Conservation (phyloP, 2,888 invertebrate species). For the Cistogaster globosa region DNA sequence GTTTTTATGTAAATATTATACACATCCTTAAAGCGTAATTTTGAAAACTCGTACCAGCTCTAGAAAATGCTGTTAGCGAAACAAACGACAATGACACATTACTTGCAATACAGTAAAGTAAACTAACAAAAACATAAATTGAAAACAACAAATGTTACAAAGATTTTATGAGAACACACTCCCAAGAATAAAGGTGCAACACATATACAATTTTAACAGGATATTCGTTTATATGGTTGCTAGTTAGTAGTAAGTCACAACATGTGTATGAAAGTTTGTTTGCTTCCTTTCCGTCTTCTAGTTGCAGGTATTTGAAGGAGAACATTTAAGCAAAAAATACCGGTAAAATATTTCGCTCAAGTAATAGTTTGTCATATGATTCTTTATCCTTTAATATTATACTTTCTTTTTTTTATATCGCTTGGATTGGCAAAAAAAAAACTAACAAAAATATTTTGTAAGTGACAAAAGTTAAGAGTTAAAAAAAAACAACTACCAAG, state of each 20-base stretch:
- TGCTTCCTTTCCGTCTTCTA: neutral
- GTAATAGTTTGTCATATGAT: slow-evolving; percentile 46
- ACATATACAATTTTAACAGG: slow-evolving; percentile 1
- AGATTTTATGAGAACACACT: neutral
- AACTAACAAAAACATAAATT: slow-evolving; percentile 8
- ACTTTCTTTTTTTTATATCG: slow-evolving; percentile 17
- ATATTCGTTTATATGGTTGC: slow-evolving; percentile 13
- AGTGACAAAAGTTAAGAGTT: neutral
- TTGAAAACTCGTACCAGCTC: slow-evolving; percentile 14
- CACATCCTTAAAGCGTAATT: neutral
- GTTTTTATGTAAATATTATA: neutral
- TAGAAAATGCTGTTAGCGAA: slow-evolving; percentile 11
- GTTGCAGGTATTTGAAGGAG: neutral
- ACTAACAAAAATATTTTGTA: neutral
- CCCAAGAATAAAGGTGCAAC: neutral
- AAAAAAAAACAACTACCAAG: too few relatives aligned
- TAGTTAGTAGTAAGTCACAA: slow-evolving; percentile 12
- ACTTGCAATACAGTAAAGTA: neutral
- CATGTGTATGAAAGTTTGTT: slow-evolving; percentile 15
- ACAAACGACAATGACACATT: slow-evolving; percentile 1
- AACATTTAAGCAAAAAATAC: slow-evolving; percentile 21
- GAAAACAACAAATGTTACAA: neutral
- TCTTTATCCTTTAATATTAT: slow-evolving; percentile 43
- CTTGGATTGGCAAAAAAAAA: neutral
- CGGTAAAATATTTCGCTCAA: slow-evolving; percentile 58